These are phyloP conservation scores for Netelia fuscicornis DNA, from an alignment of 2,888 invertebrate species.

Conservation along the genomic window DNA sequence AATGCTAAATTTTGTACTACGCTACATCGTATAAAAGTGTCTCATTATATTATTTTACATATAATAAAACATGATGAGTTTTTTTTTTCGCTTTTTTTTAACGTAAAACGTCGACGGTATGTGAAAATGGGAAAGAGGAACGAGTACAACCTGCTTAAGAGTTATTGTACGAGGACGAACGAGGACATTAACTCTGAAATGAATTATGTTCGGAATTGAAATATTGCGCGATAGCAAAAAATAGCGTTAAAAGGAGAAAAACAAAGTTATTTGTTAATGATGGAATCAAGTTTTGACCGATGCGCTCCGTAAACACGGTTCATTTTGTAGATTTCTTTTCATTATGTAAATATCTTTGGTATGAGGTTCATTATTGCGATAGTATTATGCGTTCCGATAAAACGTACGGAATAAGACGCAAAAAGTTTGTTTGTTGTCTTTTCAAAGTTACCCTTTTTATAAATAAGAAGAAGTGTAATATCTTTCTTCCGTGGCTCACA, in stretches of 20 bases:
- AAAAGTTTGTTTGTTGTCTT: slow-evolving; percentile 22
- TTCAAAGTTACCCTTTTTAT: slow-evolving; percentile 24
- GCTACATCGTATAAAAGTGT: slow-evolving; percentile 74
- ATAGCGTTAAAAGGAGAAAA: slow-evolving; percentile 35
- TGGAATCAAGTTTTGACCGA: slow-evolving; percentile 38
- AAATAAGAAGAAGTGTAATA: slow-evolving; percentile 26
- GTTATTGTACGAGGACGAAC: slow-evolving; percentile 2
- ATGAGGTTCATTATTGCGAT: slow-evolving; percentile 81
- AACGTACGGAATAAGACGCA: slow-evolving; percentile 37
- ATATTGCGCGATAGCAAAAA: slow-evolving; percentile 40
- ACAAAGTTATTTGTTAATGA: slow-evolving; percentile 29
- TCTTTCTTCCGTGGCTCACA: slow-evolving; percentile 23
- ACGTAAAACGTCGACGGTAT: slow-evolving; percentile 47
- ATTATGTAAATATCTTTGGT: slow-evolving; percentile 81
- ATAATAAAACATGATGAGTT: slow-evolving; percentile 69
- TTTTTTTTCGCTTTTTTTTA: slow-evolving; percentile 32
- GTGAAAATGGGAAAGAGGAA: slow-evolving; percentile 34
- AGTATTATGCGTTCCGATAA: slow-evolving; percentile 48
- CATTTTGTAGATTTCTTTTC: slow-evolving; percentile 53
- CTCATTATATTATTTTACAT: slow-evolving; percentile 74
- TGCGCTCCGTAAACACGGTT: slow-evolving; percentile 9
- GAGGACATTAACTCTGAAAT: slow-evolving; percentile 49
- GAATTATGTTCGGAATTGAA: slow-evolving; percentile 46
- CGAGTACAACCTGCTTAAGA: slow-evolving; percentile 22
- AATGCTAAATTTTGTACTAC: slow-evolving; percentile 77